Evolutionary conservation across 1,140 invertebrate species (phyloP).

Genomic region (Papilio machaon): DNA sequence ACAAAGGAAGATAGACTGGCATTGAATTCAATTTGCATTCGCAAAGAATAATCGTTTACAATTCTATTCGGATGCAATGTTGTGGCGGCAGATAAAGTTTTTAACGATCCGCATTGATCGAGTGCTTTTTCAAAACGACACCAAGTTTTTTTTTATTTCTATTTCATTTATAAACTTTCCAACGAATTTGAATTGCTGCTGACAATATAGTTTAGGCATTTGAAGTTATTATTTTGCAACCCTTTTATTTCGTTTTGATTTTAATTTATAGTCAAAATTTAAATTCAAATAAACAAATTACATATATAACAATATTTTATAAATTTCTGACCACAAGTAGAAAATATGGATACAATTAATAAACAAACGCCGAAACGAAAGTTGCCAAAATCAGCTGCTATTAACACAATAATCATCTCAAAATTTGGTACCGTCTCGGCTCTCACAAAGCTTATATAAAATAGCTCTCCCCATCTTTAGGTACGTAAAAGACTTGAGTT

Average conservation of each 20-base stretch:
- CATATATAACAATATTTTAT: too few relatives aligned
- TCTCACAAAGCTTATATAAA: slow-evolving; percentile 28
- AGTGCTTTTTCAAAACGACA: slow-evolving; percentile 19
- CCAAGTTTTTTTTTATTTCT: not conserved
- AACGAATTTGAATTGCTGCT: not conserved
- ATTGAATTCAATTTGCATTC: slow-evolving; percentile 53
- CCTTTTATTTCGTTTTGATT: not conserved
- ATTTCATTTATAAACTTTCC: not conserved
- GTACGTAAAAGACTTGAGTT: slow-evolving; percentile 38
- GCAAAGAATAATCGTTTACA: slow-evolving; percentile 49
- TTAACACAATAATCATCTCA: slow-evolving; percentile 25
- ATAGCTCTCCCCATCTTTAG: slow-evolving; percentile 10
- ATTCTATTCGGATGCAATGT: slow-evolving; percentile 49
- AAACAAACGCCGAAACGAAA: not conserved
- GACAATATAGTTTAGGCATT: not conserved
- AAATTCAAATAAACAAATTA: not conserved
- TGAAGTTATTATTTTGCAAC: not conserved
- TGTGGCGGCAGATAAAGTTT: slow-evolving; percentile 43
- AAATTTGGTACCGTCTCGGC: slow-evolving; percentile 17
- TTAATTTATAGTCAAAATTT: not conserved
- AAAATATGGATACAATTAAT: not conserved
- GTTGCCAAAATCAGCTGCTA: slow-evolving; percentile 9
- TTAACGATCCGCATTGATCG: slow-evolving; percentile 39
- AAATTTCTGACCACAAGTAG: not conserved
- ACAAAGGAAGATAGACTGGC: slow-evolving; percentile 58